These are phyloP conservation scores for Streblospio benedicti DNA, from an alignment of 1,140 invertebrate species.

Conservation along the genomic window DNA sequence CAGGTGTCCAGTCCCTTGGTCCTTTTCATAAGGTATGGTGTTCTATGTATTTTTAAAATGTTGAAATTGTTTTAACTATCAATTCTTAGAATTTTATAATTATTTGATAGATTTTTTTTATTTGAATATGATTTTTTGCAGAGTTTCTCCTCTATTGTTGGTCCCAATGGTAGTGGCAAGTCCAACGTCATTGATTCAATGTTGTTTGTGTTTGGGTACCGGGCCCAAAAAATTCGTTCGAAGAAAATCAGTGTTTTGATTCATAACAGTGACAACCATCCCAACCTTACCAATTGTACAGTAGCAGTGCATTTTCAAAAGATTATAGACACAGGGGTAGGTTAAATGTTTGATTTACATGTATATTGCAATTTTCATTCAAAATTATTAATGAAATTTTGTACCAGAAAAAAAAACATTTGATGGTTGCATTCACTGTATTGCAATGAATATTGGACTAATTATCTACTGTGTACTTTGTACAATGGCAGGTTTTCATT, in stretches of 20 bases:
- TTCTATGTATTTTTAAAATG: not conserved
- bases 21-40: constrained; percentile 50
- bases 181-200: constrained; percentile 99
- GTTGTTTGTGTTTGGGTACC: constrained; percentile 97
- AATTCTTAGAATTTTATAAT: not conserved
- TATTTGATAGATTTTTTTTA: not conserved
- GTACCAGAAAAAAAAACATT: not conserved
- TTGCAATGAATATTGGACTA: too few species aligned
- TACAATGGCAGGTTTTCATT: too few species aligned
- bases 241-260: constrained; percentile 91
- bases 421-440: not conserved
- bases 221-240: constrained; percentile 88
- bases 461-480: too few species aligned
- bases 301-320: constrained; percentile 86
- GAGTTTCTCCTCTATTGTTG: constrained; percentile 93
- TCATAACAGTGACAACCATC: constrained; percentile 81
- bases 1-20: constrained; percentile 60
- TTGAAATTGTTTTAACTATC: not conserved
- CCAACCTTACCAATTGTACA: constrained; percentile 68
- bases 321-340: constrained; percentile 64
- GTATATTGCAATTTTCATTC: not conserved
- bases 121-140: constrained; percentile 45
- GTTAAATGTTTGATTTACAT: constrained; percentile 21
- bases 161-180: constrained; percentile 99
- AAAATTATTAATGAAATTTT: too few species aligned